phyloP scores from a whole-genome alignment of 2,797 vertebrate species.

The Arrhamphus sclerolepis region DNA sequence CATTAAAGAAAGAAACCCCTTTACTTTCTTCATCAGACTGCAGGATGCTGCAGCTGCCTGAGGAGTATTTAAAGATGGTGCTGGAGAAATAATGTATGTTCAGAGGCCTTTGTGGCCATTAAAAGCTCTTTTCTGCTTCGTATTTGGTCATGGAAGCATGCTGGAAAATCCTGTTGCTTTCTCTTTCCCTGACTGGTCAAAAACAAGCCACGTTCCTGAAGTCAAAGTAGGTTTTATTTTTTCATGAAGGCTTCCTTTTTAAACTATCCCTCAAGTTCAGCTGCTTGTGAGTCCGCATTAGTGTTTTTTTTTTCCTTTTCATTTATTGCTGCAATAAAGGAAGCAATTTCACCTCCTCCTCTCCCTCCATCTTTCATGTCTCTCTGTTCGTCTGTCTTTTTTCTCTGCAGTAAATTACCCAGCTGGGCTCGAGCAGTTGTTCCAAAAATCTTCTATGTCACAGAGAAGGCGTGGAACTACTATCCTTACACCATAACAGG shows the following conservation, averaged over 20 bases:
- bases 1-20: too few relatives aligned
- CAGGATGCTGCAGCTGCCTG: too few relatives aligned
- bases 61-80: too few relatives aligned
- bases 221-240: not conserved
- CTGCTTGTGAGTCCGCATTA: not conserved
- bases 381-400: constrained; percentile 18
- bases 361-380: not conserved
- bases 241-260: not conserved
- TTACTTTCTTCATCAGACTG: too few relatives aligned
- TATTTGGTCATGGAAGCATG: too few relatives aligned
- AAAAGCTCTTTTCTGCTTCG: too few relatives aligned
- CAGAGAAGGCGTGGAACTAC: constrained; percentile 98
- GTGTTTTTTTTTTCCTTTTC: too few relatives aligned
- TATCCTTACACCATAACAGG: constrained; percentile 97
- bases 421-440: constrained; percentile 97
- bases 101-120: too few relatives aligned
- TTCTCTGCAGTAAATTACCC: constrained; percentile 89
- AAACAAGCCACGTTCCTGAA: not conserved
- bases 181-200: too few relatives aligned
- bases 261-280: not conserved
- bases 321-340: constrained; percentile 22
- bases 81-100: too few relatives aligned
- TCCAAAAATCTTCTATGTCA: constrained; percentile 97
- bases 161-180: too few relatives aligned
- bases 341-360: constrained; percentile 20